These are phyloP conservation scores for Mastigias papua DNA, from an alignment of 30 jellyfish, hydroid and myxozoan species.

Conservation along the genomic window DNA sequence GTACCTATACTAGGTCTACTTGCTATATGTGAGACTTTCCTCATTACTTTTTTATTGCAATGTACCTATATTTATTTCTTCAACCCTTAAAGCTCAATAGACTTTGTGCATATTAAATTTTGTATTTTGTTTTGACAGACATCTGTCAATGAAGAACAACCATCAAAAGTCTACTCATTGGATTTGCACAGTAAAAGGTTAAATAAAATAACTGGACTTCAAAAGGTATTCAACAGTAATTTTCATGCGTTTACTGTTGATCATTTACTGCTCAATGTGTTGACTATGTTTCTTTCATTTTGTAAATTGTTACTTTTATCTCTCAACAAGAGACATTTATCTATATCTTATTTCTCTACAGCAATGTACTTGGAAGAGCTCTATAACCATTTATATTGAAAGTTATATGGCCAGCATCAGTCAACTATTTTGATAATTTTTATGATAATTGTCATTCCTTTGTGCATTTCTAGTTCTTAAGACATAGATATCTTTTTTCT, in stretches of 20 bases:
- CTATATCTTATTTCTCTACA: too few relatives aligned
- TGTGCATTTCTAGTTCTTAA: neutral
- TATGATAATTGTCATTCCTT: too few relatives aligned
- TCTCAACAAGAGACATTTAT: too few relatives aligned
- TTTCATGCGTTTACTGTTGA: neutral
- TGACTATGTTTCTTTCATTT: too few relatives aligned
- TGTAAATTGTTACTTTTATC: too few relatives aligned
- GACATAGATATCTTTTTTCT: neutral
- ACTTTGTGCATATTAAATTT: neutral
- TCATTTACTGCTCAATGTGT: neutral
- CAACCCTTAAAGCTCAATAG: neutral
- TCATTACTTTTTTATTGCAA: neutral
- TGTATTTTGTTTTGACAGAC: neutral
- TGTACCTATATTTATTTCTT: too few relatives aligned
- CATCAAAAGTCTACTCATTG: slow-evolving; percentile 47
- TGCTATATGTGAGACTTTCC: too few relatives aligned
- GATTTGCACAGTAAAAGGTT: slow-evolving; percentile 47
- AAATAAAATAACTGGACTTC: slow-evolving; percentile 2
- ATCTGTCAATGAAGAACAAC: neutral
- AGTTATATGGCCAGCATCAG: too few relatives aligned
- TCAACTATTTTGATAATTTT: too few relatives aligned
- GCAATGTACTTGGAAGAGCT: too few relatives aligned
- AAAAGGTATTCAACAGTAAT: slow-evolving; percentile 14
- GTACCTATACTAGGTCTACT: too few relatives aligned
- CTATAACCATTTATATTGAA: too few relatives aligned